phyloP scores from a whole-genome alignment of 2,797 vertebrate genomes.

The Sebastolobus alascanus region DNA sequence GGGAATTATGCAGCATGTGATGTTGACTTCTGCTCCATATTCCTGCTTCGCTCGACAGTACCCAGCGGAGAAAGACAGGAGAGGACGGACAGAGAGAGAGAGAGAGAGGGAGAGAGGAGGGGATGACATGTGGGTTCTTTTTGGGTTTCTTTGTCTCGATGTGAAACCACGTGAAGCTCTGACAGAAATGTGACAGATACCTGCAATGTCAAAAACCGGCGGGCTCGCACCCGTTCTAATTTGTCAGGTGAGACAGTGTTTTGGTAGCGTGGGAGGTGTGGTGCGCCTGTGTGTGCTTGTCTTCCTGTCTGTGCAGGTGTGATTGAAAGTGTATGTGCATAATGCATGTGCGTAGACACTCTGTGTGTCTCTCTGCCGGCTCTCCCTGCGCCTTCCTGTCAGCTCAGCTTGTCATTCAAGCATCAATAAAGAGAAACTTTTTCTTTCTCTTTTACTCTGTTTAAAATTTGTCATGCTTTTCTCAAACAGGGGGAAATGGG shows the following conservation, averaged over 20 bases:
- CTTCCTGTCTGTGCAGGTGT: constrained; percentile 54
- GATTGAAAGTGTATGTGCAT: constrained; percentile 68
- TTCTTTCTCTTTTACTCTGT: constrained; percentile 52
- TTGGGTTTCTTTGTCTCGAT: constrained; percentile 73
- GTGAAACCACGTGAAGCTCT: constrained; percentile 69
- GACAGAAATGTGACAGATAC: constrained; percentile 79
- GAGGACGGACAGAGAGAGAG: constrained; percentile 28
- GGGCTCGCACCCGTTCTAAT: constrained; percentile 69
- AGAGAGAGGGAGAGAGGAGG: constrained; percentile 1
- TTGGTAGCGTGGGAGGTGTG: constrained; percentile 76
- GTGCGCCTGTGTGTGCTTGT: constrained; percentile 57
- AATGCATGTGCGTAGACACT: constrained; percentile 62
- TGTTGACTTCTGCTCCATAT: constrained; percentile 69
- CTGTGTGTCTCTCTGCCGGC: constrained; percentile 38
- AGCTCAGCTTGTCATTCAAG: constrained; percentile 76
- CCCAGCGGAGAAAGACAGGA: constrained; percentile 52
- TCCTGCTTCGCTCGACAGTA: constrained; percentile 55
- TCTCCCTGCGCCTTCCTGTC: constrained; percentile 65
- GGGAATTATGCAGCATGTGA: constrained; percentile 72
- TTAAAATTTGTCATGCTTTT: constrained; percentile 65
- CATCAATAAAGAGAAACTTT: constrained; percentile 73
- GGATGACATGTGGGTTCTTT: constrained; percentile 60
- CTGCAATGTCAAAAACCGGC: constrained; percentile 69
- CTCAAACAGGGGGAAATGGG: constrained; percentile 53
- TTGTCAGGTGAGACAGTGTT: constrained; percentile 77